phyloP scores from a whole-genome alignment of 64 coral and sea anemone genomes.

The Astreopora myriophthalma region DNA sequence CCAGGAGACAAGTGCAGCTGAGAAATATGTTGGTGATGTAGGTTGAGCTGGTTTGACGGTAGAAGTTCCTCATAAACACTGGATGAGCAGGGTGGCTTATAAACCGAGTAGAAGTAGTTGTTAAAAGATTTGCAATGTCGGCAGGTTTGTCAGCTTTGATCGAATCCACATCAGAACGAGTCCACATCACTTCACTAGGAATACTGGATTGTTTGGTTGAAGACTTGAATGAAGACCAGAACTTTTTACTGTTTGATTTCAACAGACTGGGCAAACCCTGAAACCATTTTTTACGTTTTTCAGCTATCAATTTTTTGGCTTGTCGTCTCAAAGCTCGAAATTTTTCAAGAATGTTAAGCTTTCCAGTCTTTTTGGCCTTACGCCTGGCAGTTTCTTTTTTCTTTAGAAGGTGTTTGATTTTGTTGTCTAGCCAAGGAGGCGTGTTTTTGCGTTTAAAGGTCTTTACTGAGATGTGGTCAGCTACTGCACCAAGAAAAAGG shows the following conservation, averaged over 20 bases:
- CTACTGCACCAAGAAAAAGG: conserved; percentile 13
- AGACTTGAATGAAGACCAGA: background rate
- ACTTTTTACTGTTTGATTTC: background rate
- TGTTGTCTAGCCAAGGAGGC: conserved; percentile 38
- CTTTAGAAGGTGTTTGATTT: conserved; percentile 56
- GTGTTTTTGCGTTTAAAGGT: conserved; percentile 12
- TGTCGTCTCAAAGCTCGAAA: background rate
- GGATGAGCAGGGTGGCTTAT: background rate
- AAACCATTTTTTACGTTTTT: conserved; percentile 33
- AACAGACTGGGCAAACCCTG: background rate
- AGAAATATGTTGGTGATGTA: background rate
- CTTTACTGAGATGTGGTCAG: conserved; percentile 22
- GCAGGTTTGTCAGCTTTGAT: no score
- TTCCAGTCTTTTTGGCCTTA: conserved; percentile 27
- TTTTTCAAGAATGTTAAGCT: background rate
- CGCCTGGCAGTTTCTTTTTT: conserved; percentile 36
- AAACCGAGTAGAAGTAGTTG: background rate
- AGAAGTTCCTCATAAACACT: no score
- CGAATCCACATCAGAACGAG: no score
- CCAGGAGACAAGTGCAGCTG: background rate
- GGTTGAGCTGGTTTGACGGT: background rate
- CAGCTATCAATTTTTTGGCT: conserved; percentile 1
- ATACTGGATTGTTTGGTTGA: background rate
- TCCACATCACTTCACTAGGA: no score
- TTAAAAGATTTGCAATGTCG: background rate